Evolutionary conservation across 1,140 invertebrate species (phyloP), one percentile per base, ranked within the genome.

Genomic region (Zophobas atratus): DNA sequence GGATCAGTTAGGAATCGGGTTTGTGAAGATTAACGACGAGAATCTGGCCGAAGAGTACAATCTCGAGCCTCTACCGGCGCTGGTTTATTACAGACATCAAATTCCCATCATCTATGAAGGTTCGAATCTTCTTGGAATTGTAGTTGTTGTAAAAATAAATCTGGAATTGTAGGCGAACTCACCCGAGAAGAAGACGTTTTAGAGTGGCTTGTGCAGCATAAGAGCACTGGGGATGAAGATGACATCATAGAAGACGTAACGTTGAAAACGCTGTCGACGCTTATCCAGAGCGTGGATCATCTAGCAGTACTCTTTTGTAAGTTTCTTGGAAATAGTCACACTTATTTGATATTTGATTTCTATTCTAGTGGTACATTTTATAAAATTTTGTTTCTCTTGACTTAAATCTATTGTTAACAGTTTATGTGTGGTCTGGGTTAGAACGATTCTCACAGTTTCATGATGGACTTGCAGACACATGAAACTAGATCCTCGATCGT

Each of bases 41-140:
- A 91, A 92, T 84, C 88, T 98, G 76, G 95, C 96, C 74, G 95
- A 97, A 85, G 96, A 98, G 87, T 98, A 98, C 89, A 97, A 95
- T 89, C 90, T 98, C 84, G 95, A 95, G 82, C 89, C 92, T 67
- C 89, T 98, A 81, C 97, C 97, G 81, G 93, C 93, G 85, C 90
- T 98, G 80, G 96, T 98, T 57, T 98, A 98, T 88, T 98, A 98
- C 87, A 92, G 96, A 83, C 94, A 97, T 88, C 93, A 97, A 89
- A 97, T 97, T 86, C 97, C 97, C 79, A 96, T 98, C 84, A 94
- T 98, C 84, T 98, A 97, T 87, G 95, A 97, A 91, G 92, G 96
- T 97, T 90, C 1, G 35, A 70, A 46, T 32, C 32, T 33, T 34
- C 4, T 32, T 67, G n/a, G 2, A 20, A 20, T 73, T 76, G 41